Evolutionary conservation across 2,113 vertebrate genomes (phyloP), one percentile per base, ranked within the genome.

Genomic region (Crypturellus undulatus): DNA sequence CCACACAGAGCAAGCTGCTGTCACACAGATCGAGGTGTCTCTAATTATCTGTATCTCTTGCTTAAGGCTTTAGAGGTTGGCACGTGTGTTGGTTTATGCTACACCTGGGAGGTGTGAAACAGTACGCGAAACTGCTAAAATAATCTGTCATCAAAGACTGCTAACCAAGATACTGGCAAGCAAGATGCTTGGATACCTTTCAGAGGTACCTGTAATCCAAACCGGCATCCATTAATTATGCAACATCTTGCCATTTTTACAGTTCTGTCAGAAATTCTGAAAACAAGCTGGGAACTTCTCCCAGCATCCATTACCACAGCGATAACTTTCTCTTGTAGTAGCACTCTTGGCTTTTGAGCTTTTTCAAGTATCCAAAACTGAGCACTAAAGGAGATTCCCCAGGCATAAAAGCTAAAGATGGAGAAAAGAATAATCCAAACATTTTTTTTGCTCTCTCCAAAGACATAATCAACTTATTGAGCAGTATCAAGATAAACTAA

Each of bases 281-380:
- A 17, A 10, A 71, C 21, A 52, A 40, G 19, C 12, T 59, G 51
- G 11, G 49, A 58, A 28, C 38, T 12, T 24, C 38, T 18, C 43
- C 15, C 0, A 0, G 68, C 22, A 40, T 42, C 22, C 40, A 15
- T 12, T 7, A 10, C 7, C 11, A 16, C 30, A 22, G 16, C 5
- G 6, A 24, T 51, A 76, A 43, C 21, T 21, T 45, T 19, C 40
- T 56, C 26, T n/a, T 10, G 34, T 7, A 43, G 49, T 9, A 63
- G 49, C 54, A 20, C 13, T 20, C 45, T 20, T 21, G n/a, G 24
- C 21, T 38, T 36, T 43, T 49, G 17, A 71, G 28, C 19, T n/a
- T 8, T 47, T 34, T 16, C 8, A 8, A 47, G 34, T 13, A 77
- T 16, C 58, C 0, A 25, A 68, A 69, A 76, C 7, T 1, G 1